Base-by-base conservation (phyloP, 2,888 invertebrate species). In the Leptogaster cylindrica region DNA sequence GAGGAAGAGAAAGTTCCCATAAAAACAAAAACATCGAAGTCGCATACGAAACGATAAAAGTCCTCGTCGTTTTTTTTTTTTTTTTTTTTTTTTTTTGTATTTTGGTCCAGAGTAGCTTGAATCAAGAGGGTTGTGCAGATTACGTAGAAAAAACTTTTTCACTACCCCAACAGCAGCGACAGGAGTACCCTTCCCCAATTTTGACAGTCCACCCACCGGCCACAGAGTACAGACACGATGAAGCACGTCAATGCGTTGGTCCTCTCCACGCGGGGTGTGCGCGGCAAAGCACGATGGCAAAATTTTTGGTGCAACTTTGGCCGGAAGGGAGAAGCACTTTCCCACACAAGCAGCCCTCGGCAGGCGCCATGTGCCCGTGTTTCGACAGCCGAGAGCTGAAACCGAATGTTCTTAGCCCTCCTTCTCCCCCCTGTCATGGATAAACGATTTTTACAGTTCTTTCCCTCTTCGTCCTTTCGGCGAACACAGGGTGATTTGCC, bases 271-370 rank as follows among this genome's bases (percentile, higher is more conserved):
- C 5, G 20, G 25, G 14, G 44, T 8, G 44, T 28, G 36, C 8
- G 41, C 44, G 61, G 18, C 25, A 8, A 28, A 44, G 31, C 4
- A 55, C 10, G 41, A 41, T 12, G 61, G 12, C 41, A 14, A 27
- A 61, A 33, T 61, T 58, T n/a, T 44, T 44, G 61, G 61, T 61
- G 44, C 61, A 61, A 44, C 18, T 61, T n/a, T 44, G 18, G 44
- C 27, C 3, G 16, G 41, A 61, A 44, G 44, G 44, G 61, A 61
- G 44, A 44, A 44, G 44, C 44, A 44, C 61, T 61, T 61, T 61
- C 61, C 44, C 61, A 41, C 61, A 61, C 41, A 18, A 6, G 5
- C 41, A 12, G n/a, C 44, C 4, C 12, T 6, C 44, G 14, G 44
- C 41, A 28, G 14, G 44, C 61, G 44, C 61, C 61, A 44, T 61